Conservation (phyloP, 2,113 vertebrate genomes). For the Osmerus eperlanus region DNA sequence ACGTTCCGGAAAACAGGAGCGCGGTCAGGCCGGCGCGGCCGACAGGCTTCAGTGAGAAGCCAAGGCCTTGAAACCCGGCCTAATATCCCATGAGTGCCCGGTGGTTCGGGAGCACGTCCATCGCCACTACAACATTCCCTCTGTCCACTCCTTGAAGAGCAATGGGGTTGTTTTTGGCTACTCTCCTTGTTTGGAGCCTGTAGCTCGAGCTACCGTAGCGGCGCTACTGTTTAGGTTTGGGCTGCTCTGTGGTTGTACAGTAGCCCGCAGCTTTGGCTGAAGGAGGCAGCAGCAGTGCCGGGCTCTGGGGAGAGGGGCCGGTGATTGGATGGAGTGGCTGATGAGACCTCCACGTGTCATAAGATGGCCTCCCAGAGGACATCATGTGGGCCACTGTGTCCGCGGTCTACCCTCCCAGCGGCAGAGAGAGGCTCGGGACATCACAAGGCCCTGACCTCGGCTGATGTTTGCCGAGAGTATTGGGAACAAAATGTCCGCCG, state of each 20-base stretch:
- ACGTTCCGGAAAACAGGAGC: conserved; percentile 42
- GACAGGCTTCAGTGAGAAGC: conserved; percentile 60
- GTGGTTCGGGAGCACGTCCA: conserved; percentile 31
- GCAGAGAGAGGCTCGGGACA: conserved; percentile 51
- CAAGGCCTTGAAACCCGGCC: conserved; percentile 40
- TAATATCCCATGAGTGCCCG: conserved; percentile 63
- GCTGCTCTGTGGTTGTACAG: too few species aligned
- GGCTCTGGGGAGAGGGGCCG: conserved; percentile 7
- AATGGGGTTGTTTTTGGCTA: conserved; percentile 1
- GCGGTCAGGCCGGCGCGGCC: conserved; percentile 49
- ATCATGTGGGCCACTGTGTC: conserved; percentile 27
- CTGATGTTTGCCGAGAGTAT: conserved; percentile 54
- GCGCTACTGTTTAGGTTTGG: background rate
- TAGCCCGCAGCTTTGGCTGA: background rate
- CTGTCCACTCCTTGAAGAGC: conserved; percentile 28
- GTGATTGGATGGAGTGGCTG: conserved; percentile 35
- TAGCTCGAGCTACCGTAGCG: too few species aligned
- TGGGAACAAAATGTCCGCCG: conserved; percentile 46
- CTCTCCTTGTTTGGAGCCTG: background rate
- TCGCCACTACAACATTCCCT: background rate
- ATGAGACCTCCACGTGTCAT: conserved; percentile 43
- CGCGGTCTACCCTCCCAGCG: conserved; percentile 30
- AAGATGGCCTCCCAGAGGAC: conserved; percentile 52
- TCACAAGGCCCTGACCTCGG: conserved; percentile 52
- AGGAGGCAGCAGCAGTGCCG: conserved; percentile 1